Evolutionary conservation across 2,888 invertebrate genomes (phyloP), one percentile per base, ranked within the genome.

Genomic region (Nomada hirtipes): DNA sequence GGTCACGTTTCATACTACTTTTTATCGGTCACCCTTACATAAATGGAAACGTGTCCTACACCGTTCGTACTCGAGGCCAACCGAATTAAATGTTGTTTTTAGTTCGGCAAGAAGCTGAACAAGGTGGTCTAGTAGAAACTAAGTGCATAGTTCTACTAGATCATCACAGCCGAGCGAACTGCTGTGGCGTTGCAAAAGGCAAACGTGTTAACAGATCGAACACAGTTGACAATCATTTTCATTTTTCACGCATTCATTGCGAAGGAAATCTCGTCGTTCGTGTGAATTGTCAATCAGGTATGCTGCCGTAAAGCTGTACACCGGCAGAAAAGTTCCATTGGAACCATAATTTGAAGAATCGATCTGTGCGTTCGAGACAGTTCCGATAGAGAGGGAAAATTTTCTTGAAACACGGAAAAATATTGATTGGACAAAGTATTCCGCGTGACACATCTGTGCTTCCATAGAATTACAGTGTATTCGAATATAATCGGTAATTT

Each of bases 371-470:
- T 36, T 15, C 7, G 36, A 23, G 26, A 26, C 36, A 20, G 26
- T 20, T 7, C 15, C 44, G n/a, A 23, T 47, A n/a, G 36, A 11
- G 15, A 26, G 44, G 10, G 11, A 50, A 42, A 68, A 52, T 29
- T 77, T 63, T 36, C 50, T 23, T 13, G 59, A 64, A 44, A n/a
- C 29, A 13, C 26, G 13, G 29, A 47, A 42, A 64, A 78, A 23
- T 20, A 29, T 60, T 18, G n/a, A 11, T 15, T 4, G n/a, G 20
- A 53, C 74, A 29, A 75, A 65, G 69, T 71, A 65, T 74, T 77
- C 60, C 11, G 9, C 26, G 11, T 84, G 63, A 64, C 55, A 15
- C 61, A 77, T 72, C 29, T 53, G 10, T 1, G n/a, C 59, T 81
- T 85, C 26, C 61, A 44, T 70, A 61, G 44, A 71, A 74, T 53